These are phyloP conservation scores for Clepsis dumicolana DNA, from an alignment of 2,888 invertebrate species.

Conservation along the genomic window DNA sequence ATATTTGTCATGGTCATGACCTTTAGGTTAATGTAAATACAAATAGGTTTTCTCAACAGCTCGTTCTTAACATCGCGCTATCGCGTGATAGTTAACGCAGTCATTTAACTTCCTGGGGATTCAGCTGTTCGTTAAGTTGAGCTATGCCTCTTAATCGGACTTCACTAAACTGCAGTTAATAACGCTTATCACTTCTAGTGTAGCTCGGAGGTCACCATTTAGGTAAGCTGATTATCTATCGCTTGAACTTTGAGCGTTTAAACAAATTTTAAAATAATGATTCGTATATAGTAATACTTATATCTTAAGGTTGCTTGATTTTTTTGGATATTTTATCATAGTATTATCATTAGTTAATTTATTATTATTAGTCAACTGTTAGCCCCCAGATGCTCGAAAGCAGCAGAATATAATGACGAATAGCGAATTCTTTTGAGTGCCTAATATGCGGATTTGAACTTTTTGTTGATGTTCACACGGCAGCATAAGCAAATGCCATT, in stretches of 20 bases:
- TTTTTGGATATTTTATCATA: too few relatives aligned
- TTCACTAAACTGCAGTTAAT: slow-evolving; percentile 38
- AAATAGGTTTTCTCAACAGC: slow-evolving; percentile 11
- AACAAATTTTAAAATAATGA: slow-evolving; percentile 11
- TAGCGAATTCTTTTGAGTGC: background rate
- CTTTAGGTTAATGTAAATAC: slow-evolving; percentile 23
- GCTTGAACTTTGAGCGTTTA: slow-evolving; percentile 16
- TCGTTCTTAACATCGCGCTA: slow-evolving; percentile 4
- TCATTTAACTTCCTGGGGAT: slow-evolving; percentile 23
- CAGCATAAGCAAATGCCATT: slow-evolving; percentile 7
- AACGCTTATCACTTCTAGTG: slow-evolving; percentile 39
- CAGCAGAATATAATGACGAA: background rate
- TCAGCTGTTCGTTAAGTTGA: slow-evolving; percentile 31
- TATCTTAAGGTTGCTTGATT: too few relatives aligned
- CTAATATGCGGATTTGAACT: background rate
- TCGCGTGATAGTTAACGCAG: slow-evolving; percentile 8
- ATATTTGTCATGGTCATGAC: slow-evolving; percentile 34
- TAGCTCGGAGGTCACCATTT: slow-evolving; percentile 31
- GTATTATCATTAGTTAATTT: too few relatives aligned
- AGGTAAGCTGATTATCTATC: slow-evolving; percentile 29
- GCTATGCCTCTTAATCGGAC: slow-evolving; percentile 33
- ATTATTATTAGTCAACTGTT: background rate
- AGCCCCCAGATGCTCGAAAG: background rate
- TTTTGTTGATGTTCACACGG: background rate
- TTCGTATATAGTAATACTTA: background rate